Evolutionary conservation across 2,888 invertebrate species (phyloP), one percentile per base, ranked within the genome.

Genomic region (Itoplectis maculator): DNA sequence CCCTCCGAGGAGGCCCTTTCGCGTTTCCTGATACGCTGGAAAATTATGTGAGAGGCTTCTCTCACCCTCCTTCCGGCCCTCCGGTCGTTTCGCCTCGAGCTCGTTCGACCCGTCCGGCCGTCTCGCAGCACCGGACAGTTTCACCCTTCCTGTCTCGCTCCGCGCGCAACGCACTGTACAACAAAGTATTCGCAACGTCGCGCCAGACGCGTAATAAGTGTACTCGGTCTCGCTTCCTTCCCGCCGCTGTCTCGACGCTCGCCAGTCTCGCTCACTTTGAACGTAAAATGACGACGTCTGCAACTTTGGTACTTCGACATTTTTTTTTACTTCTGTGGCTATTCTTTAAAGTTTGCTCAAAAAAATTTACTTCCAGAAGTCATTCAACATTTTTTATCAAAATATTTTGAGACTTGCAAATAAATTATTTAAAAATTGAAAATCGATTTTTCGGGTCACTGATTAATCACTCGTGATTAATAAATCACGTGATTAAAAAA

Each of bases 21-120:
- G 54, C 59, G 54, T 66, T 81, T 81, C 20, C 15, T 37, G 8
- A 47, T 13, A 18, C 20, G 20, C 35, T 68, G 49, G 29, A 42
- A 72, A 63, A 61, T 61, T 7, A 65, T 78, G 54, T 29, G 29
- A 72, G 42, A 18, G 47, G 45, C 42, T 37, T 45, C 70, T 42
- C 15, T 29, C n/a, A 59, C 61, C 42, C 45, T 72, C 35, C 20
- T 51, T 56, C 35, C 35, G 70, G 54, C 37, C 42, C 59, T 68
- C 59, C 42, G 23, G 37, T 51, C 63, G 29, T 20, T 37, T 61
- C 9, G n/a, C 23, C 49, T 29, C 37, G 3, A 37, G 37, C n/a
- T 35, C 37, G 20, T 76, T 56, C 45, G 68, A 76, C 47, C 35
- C 37, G 20, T 59, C 18, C 47, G 29, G 29, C 29, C 29, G n/a